A percentile compares a stretch with the other conserved stretches of the same genome.
phyloP scores from a whole-genome alignment of 1,140 invertebrate species.

The Scaptomyza pallida region DNA sequence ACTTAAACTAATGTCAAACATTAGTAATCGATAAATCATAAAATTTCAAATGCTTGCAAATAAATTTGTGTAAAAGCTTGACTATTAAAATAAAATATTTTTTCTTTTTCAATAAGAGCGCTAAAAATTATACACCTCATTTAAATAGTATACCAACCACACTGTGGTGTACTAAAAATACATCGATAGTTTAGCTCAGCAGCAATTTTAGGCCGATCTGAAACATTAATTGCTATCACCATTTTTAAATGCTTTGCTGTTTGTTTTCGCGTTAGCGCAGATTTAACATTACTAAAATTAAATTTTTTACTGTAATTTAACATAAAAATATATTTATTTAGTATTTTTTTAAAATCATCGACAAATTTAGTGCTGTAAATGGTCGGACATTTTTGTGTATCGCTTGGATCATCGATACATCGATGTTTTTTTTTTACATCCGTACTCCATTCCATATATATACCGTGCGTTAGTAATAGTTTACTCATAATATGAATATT shows the following conservation, averaged over 20 bases:
- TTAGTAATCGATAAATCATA: neutral
- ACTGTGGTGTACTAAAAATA: neutral
- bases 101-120: too few relatives aligned
- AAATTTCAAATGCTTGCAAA: neutral
- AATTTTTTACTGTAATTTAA: neutral
- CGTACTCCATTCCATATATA: constrained; percentile 48
- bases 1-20: neutral
- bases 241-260: too few relatives aligned
- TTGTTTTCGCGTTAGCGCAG: too few relatives aligned
- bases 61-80: neutral
- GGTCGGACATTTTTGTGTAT: constrained; percentile 2
- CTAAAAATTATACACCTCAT: neutral
- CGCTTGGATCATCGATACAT: constrained; percentile 13
- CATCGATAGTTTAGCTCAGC: neutral
- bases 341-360: neutral
- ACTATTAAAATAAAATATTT: neutral
- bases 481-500: constrained; percentile 69
- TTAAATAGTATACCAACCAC: neutral
- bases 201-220: neutral
- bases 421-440: constrained; percentile 18
- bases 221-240: neutral
- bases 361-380: constrained; percentile 3
- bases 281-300: neutral
- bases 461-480: constrained; percentile 73
- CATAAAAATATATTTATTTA: neutral